phyloP scores from a whole-genome alignment of 2,888 invertebrate genomes.

The Cyclophora albipunctata region DNA sequence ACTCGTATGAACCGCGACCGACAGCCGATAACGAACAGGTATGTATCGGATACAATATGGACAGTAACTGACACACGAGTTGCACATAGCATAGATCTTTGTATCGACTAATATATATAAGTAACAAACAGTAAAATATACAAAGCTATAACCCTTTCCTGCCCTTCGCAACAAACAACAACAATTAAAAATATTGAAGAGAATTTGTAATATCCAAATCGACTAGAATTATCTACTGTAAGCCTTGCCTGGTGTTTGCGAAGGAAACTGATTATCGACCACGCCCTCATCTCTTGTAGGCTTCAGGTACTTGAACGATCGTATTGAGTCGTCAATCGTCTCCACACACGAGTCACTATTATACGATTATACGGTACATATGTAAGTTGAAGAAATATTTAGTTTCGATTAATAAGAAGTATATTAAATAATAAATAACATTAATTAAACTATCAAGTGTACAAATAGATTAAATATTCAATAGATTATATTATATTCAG shows the following conservation, averaged over 20 bases:
- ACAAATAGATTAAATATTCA: no score
- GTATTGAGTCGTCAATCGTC: no score
- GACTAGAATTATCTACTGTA: constrained; percentile 38
- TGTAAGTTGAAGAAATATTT: no score
- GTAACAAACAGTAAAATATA: constrained; percentile 45
- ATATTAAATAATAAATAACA: no score
- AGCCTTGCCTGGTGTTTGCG: constrained; percentile 37
- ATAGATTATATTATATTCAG: no score
- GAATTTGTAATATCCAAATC: constrained; percentile 39
- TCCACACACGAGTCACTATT: no score
- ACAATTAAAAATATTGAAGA: constrained; percentile 45
- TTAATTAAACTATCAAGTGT: no score
- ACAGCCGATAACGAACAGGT: constrained; percentile 16
- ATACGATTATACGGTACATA: no score
- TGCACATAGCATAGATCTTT: constrained; percentile 43
- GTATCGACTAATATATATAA: constrained; percentile 50
- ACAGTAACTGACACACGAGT: constrained; percentile 21
- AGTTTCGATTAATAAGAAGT: no score
- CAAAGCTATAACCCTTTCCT: constrained; percentile 52
- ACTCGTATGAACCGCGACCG: constrained; percentile 27
- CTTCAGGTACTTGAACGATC: constrained; percentile 6
- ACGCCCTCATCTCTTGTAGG: neutral
- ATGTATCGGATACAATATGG: constrained; percentile 24
- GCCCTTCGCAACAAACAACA: constrained; percentile 53
- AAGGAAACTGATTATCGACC: constrained; percentile 18